These are phyloP conservation scores for Polypedilum pembai DNA, from an alignment of 1,140 invertebrate species.

Conservation along the genomic window DNA sequence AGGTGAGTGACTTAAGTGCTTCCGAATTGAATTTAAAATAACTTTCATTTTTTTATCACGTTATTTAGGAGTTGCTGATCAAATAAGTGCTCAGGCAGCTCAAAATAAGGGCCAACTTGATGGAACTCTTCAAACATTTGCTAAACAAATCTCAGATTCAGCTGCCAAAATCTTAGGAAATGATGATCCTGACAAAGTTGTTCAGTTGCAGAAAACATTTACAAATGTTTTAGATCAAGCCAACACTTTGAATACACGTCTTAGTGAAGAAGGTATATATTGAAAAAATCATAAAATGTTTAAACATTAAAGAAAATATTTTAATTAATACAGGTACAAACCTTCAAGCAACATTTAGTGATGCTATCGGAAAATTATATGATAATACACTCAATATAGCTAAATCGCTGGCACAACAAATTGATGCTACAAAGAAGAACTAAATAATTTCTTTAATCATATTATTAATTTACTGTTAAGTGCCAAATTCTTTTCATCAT, in stretches of 20 bases:
- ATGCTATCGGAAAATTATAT: not conserved
- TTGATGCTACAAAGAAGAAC: slow-evolving; percentile 17
- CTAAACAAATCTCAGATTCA: not conserved
- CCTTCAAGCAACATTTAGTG: not conserved
- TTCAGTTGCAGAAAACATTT: not conserved
- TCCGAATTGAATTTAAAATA: too few relatives aligned
- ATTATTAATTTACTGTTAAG: not conserved
- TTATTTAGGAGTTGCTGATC: slow-evolving; percentile 14
- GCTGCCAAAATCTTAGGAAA: not conserved
- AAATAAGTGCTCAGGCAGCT: not conserved
- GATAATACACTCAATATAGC: not conserved
- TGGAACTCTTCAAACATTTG: not conserved
- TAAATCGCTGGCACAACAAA: not conserved
- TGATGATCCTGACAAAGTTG: not conserved
- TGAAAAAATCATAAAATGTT: too few relatives aligned
- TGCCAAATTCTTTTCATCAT: not conserved
- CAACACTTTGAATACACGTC: not conserved
- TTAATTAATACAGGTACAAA: not conserved
- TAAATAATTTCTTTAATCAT: not conserved
- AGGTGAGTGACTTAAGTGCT: not conserved
- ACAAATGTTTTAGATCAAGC: not conserved
- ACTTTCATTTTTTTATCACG: not conserved
- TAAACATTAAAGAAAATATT: not conserved
- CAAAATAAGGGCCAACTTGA: not conserved
- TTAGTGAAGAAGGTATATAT: not conserved